phyloP scores from a whole-genome alignment of 53 echinoderm and acorn worm genomes.

The Luidia sarsii region DNA sequence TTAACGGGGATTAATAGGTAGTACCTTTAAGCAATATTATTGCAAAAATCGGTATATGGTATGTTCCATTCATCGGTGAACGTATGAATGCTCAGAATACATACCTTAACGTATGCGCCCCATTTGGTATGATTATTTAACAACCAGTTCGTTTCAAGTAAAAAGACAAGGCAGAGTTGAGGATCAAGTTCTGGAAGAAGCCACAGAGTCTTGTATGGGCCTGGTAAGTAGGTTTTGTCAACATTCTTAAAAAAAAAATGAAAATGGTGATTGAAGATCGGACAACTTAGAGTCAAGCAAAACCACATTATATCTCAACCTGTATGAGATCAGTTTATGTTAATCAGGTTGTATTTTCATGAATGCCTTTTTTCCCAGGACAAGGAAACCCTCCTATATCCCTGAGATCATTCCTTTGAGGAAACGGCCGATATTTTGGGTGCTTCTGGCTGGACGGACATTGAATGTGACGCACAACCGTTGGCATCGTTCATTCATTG shows the following conservation, averaged over 20 bases:
- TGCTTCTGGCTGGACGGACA: slow-evolving; percentile 1
- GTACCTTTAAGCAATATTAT: no score
- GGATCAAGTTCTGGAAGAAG: no score
- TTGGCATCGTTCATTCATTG: not conserved
- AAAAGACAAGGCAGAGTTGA: no score
- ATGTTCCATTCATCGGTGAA: no score
- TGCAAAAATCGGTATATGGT: no score
- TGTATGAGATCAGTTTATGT: not conserved
- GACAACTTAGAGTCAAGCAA: not conserved
- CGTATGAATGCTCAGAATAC: no score
- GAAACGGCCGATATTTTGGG: not conserved
- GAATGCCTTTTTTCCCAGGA: not conserved
- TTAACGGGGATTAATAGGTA: no score
- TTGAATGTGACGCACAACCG: not conserved
- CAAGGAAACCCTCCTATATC: not conserved
- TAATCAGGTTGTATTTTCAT: not conserved
- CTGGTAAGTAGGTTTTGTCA: no score
- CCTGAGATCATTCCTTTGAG: not conserved
- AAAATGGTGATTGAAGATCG: not conserved
- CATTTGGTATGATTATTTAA: not conserved
- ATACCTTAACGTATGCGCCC: not conserved
- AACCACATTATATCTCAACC: not conserved
- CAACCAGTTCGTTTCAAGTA: not conserved
- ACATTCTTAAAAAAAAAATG: not conserved
- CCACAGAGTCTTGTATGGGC: no score